Evolutionary conservation across 2,797 vertebrate genomes (phyloP), one percentile per base, ranked within the genome.

Genomic region (Sitta carolinensis): DNA sequence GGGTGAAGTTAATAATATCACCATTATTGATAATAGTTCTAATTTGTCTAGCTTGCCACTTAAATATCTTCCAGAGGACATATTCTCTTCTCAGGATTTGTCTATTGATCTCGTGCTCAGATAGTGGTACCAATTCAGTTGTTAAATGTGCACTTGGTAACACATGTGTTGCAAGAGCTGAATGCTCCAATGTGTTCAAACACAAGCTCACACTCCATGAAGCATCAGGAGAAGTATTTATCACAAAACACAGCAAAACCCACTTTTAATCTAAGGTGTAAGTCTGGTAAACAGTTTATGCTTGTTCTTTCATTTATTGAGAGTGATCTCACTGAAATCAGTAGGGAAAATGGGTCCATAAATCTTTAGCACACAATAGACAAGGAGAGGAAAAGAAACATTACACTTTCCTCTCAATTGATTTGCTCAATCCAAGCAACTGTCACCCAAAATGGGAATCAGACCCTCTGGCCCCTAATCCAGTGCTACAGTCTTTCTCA

Each of bases 311-410:
- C 67, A 76, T 76, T 86, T 93, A 87, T 40, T 70, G 45, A 1
- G 7, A 51, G 34, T 32, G 19, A 52, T 70, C 25, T 69, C 34
- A 55, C 23, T 34, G 48, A 90, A 89, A 87, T 89, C 67, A 84
- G 81, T 68, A 57, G 70, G 67, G 84, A 69, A 87, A 95, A 94
- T 73, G 25, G 26, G n/a, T 74, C 67, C n/a, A 74, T 70, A 93
- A 79, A 87, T 90, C 88, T 94, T 76, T 21, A 84, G 50, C 45
- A 69, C 43, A 77, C 67, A 95, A 82, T 15, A 67, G 64, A 43
- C 42, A 87, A 74, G 47, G 34, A 76, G n/a, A 76, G 32, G 13
- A 63, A 90, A 83, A 95, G 42, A 87, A 92, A 45, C 20, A 57
- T 87, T 77, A 45, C 17, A 82, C 27, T 45, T 14, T 59, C 25